Base-by-base conservation (phyloP, 2,113 vertebrate species). In the Ciconia stormi region DNA sequence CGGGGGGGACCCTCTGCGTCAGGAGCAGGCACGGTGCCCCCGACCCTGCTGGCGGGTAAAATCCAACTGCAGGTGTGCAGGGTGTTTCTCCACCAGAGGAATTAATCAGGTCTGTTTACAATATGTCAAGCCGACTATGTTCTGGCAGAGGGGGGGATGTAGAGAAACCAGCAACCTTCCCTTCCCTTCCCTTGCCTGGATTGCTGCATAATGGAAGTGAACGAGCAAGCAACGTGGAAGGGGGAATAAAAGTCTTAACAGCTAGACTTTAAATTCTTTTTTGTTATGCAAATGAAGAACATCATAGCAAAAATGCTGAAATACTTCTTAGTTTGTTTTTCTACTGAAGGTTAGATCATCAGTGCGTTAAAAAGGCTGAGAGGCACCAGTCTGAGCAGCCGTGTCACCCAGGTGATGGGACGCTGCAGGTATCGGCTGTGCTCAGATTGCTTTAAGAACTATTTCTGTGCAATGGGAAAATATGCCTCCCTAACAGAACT, bases 91-190 rank as follows among this genome's bases (percentile, higher is more conserved):
- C 6, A 1, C 5, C 47, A 1, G 52, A 3, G 47, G 18, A 11
- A 10, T 1, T 6, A 13, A 1, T 7, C 55, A 0, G 9, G 0
- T 32, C 9, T 30, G 1, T 42, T 52, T 3, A 3, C 62, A 1
- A 0, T 5, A 5, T 22, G 7, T 19, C 40, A 1, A 2, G 13
- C 22, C 36, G 4, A 0, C 38, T 3, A 18, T 4, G 29, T 3
- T 32, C n/a, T 6, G 19, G 25, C 38, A 11, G 16, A 10, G 69
- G 30, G 40, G 29, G 11, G 1, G 12, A 4, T 2, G 16, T 1
- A 7, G 34, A 26, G 46, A 19, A 47, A 10, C 55, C 38, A 12
- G 0, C 13, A 6, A 0, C 15, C 18, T 29, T 22, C 40, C 40
- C 11, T 29, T 22, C 40, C 40, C 11, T 15, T 53, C 8, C 59